Conservation (phyloP, 37 sponge, comb jelly and placozoan species). For the Halichondria panicea region DNA sequence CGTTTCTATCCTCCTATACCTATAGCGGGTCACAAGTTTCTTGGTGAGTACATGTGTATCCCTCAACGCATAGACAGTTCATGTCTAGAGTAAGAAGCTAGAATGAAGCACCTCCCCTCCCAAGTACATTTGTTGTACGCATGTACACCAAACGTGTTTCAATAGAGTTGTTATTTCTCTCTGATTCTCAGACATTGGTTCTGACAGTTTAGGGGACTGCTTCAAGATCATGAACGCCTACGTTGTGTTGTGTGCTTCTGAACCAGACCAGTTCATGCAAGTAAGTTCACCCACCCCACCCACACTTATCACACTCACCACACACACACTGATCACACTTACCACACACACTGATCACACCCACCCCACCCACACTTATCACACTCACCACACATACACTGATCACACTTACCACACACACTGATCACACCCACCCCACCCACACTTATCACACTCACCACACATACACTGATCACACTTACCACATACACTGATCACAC, state of each 20-base stretch:
- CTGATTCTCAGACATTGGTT: conserved; percentile 34
- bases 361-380: no score
- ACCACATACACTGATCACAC: not conserved
- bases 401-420: not conserved
- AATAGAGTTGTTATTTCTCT: not conserved
- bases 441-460: no score
- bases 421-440: not conserved
- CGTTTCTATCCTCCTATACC: no score
- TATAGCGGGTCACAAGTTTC: no score
- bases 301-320: not conserved
- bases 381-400: no score
- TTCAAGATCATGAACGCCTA: conserved; percentile 72
- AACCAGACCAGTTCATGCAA: conserved; percentile 50
- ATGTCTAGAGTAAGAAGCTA: no score
- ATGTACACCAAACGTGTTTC: conserved; percentile 8
- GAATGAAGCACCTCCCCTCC: no score
- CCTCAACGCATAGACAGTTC: no score
- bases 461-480: not conserved
- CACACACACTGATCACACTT: not conserved
- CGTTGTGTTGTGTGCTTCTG: conserved; percentile 43
- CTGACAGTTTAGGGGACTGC: conserved; percentile 43
- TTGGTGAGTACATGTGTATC: no score
- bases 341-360: not conserved
- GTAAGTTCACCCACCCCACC: no score
- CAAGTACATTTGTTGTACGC: no score